These are phyloP conservation scores for Pteronotus mesoamericanus DNA, from an alignment of 2,797 vertebrate genomes.

Conservation along the genomic window DNA sequence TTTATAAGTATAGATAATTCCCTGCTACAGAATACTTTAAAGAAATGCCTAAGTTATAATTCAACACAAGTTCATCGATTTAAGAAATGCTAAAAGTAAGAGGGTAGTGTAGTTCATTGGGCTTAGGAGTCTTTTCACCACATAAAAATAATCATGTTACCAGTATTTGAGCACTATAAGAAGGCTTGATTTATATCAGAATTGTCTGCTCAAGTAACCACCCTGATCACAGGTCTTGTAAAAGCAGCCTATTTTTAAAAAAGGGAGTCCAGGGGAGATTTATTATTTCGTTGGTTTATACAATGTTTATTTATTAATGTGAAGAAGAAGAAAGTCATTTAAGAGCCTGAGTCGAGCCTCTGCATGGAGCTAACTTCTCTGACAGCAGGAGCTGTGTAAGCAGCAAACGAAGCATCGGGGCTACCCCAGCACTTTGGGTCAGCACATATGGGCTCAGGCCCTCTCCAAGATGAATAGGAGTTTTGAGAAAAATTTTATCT, in stretches of 20 bases:
- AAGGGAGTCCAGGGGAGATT: no score
- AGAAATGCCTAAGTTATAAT: background rate
- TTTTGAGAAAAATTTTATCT: background rate
- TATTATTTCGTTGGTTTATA: background rate
- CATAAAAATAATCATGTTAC: background rate
- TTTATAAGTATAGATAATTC: background rate
- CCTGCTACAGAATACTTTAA: background rate
- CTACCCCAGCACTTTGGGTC: fast-evolving
- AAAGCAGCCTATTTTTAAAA: background rate
- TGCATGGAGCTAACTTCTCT: fast-evolving
- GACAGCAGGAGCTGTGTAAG: fast-evolving
- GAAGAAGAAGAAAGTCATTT: background rate
- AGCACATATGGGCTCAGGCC: fast-evolving
- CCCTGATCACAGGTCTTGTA: background rate
- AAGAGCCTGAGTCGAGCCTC: no score
- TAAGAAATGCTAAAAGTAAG: background rate
- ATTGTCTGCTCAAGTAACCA: background rate
- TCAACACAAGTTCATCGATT: background rate
- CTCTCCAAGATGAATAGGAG: no score
- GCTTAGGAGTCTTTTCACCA: background rate
- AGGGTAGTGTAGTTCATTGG: background rate
- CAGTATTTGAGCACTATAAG: background rate
- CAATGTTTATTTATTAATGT: background rate
- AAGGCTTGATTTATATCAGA: background rate
- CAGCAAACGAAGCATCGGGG: fast-evolving